phyloP scores from a whole-genome alignment of 1,140 invertebrate species.

The Drosophila parvula region DNA sequence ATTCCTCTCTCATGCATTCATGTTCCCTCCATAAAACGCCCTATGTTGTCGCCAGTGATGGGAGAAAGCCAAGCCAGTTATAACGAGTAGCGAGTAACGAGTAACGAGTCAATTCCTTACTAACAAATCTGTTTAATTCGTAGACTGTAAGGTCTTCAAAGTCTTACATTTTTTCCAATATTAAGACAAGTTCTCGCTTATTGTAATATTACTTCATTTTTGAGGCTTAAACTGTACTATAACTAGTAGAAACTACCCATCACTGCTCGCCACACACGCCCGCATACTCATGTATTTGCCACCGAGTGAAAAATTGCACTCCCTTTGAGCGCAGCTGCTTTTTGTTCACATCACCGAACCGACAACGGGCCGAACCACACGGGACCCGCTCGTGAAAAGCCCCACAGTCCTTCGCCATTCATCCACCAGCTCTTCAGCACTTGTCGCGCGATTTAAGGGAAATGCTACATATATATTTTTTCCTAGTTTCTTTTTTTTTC shows the following conservation, averaged over 20 bases:
- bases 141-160: neutral
- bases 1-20: constrained; percentile 25
- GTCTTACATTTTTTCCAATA: neutral
- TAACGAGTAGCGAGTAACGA: neutral
- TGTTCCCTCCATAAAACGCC: neutral
- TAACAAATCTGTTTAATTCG: neutral
- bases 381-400: constrained; percentile 6
- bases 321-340: constrained; percentile 63
- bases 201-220: neutral
- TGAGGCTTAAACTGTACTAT: too few species aligned
- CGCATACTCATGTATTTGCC: neutral
- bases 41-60: constrained; percentile 1
- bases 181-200: neutral
- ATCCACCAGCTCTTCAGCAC: constrained; percentile 16
- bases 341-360: constrained; percentile 77
- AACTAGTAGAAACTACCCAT: neutral
- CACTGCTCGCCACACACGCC: constrained; percentile 5
- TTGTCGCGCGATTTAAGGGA: constrained; percentile 1
- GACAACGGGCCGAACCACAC: constrained; percentile 61
- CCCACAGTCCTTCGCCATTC: constrained; percentile 18
- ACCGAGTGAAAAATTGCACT: neutral
- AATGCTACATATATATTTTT: neutral
- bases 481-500: constrained; percentile 9
- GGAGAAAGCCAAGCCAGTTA: neutral
- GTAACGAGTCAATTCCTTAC: neutral